Conservation (phyloP, 2,888 invertebrate species). For the Eudasyphora cyanicolor region DNA sequence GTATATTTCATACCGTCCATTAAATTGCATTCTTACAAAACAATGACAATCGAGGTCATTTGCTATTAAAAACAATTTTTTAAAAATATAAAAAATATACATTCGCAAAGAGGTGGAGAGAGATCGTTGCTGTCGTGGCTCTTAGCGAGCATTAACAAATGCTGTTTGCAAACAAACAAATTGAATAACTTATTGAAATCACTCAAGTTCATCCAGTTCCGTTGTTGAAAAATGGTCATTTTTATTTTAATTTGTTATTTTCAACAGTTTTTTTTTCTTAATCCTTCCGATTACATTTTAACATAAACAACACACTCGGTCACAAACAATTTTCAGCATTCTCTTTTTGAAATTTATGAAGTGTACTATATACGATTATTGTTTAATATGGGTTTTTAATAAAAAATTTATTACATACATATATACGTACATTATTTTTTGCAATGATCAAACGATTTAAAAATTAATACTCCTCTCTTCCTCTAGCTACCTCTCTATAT, state of each 20-base stretch:
- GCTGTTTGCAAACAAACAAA: slow-evolving; percentile 4
- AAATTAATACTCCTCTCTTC: too few relatives aligned
- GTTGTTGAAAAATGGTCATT: background rate
- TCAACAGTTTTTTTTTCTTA: background rate
- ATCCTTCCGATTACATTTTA: background rate
- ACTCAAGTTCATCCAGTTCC: slow-evolving; percentile 56
- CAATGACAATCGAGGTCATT: slow-evolving; percentile 62
- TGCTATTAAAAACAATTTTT: slow-evolving; percentile 41
- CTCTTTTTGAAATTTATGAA: too few relatives aligned
- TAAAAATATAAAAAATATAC: slow-evolving; percentile 47
- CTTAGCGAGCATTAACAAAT: background rate
- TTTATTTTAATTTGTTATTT: background rate
- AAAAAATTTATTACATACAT: too few relatives aligned
- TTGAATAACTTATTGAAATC: slow-evolving; percentile 41
- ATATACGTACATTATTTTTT: too few relatives aligned
- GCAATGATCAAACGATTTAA: too few relatives aligned
- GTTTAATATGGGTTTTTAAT: too few relatives aligned
- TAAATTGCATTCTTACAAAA: slow-evolving; percentile 17
- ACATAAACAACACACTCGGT: background rate
- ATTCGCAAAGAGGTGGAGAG: background rate
- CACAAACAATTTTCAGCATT: too few relatives aligned
- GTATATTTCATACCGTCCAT: too few relatives aligned
- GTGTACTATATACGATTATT: too few relatives aligned
- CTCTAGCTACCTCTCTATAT: too few relatives aligned
- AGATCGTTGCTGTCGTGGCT: background rate